Evolutionary conservation across 2,888 invertebrate species (phyloP).

Genomic region (Andrena fulva): DNA sequence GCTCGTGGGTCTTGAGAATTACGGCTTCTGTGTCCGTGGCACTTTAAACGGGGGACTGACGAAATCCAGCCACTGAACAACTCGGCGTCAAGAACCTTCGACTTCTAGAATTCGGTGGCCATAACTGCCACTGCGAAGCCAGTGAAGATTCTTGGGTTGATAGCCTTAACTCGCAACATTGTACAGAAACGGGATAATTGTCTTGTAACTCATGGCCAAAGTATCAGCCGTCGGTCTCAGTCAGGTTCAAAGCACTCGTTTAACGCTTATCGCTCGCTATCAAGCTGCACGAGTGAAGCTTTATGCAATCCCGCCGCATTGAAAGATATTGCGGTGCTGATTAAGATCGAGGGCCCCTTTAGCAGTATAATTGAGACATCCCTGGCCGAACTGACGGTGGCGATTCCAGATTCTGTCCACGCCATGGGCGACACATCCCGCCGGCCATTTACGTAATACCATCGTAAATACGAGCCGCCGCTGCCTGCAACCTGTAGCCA

Average conservation of each 20-base stretch:
- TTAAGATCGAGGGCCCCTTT: slow-evolving; percentile 50
- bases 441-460: slow-evolving; percentile 26
- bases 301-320: slow-evolving; percentile 30
- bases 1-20: too few species aligned
- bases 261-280: slow-evolving; percentile 42
- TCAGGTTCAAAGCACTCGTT: slow-evolving; percentile 28
- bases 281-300: slow-evolving; percentile 37
- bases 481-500: not conserved
- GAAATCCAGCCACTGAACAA: too few species aligned
- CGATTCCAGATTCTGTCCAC: slow-evolving; percentile 52
- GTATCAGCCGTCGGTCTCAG: slow-evolving; percentile 34
- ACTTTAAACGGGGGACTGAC: too few species aligned
- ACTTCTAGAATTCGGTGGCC: too few species aligned
- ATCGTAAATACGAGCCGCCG: slow-evolving; percentile 27
- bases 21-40: too few species aligned
- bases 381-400: slow-evolving; percentile 28
- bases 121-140: too few species aligned
- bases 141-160: too few species aligned
- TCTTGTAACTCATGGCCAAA: slow-evolving; percentile 11
- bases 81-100: too few species aligned
- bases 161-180: not conserved
- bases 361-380: slow-evolving; percentile 64
- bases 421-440: slow-evolving; percentile 37
- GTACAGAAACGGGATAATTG: slow-evolving; percentile 15
- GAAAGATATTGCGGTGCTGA: slow-evolving; percentile 46